phyloP scores from a whole-genome alignment of 2,888 invertebrate species.

The Ametastegia equiseti region DNA sequence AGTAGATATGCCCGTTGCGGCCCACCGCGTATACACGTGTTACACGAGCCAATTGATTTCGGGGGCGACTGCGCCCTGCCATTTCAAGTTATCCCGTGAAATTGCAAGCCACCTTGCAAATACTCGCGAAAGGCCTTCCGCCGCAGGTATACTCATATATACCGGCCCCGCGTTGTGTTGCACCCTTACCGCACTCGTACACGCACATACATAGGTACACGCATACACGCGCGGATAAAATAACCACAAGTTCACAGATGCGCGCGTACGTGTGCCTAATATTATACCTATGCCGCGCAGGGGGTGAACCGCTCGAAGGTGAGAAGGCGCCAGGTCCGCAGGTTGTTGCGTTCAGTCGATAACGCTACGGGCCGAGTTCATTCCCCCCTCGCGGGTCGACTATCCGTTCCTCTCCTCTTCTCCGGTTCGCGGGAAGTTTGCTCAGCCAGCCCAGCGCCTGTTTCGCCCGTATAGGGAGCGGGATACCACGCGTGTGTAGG shows the following conservation, averaged over 20 bases:
- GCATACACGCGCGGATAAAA: too few relatives aligned
- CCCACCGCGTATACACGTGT: neutral
- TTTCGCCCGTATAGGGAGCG: neutral
- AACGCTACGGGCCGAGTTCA: constrained; percentile 32
- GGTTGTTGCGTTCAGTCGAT: constrained; percentile 40
- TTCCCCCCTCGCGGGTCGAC: constrained; percentile 9
- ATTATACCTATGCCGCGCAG: neutral
- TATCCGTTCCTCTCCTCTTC: constrained; percentile 12
- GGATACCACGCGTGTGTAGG: constrained; percentile 2
- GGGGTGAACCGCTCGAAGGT: neutral
- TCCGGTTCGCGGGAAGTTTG: neutral
- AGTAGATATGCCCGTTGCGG: neutral
- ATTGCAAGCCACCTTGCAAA: constrained; percentile 3
- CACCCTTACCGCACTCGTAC: too few relatives aligned
- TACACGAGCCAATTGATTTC: constrained; percentile 33
- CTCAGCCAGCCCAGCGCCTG: constrained; percentile 15
- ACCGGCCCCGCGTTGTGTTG: too few relatives aligned
- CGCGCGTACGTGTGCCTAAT: neutral
- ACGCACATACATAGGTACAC: too few relatives aligned
- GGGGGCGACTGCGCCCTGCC: constrained; percentile 18
- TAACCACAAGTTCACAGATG: too few relatives aligned
- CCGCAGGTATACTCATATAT: too few relatives aligned
- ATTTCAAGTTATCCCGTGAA: constrained; percentile 27
- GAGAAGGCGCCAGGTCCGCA: neutral
- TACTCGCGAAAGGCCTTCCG: too few relatives aligned